Evolutionary conservation across 2,888 invertebrate species (phyloP).

Genomic region (Elmis aenea): DNA sequence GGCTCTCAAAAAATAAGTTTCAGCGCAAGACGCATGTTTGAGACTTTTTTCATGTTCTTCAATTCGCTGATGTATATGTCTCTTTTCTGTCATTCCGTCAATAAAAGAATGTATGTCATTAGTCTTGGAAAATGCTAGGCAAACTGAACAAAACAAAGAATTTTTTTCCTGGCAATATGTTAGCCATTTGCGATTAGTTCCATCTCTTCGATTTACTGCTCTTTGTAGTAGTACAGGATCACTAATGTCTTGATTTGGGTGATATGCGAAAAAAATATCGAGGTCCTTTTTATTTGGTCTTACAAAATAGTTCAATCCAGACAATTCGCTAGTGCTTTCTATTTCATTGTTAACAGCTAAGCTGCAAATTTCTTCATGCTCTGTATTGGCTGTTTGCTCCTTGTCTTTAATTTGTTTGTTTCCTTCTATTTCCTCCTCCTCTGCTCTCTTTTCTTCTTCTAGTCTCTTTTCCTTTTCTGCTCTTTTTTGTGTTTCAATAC

Average conservation of each 20-base stretch:
- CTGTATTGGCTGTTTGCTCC: too few species aligned
- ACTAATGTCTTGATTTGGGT: slow-evolving; percentile 3
- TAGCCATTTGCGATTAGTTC: slow-evolving; percentile 2
- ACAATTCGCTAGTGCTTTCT: too few species aligned
- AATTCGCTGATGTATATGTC: slow-evolving; percentile 3
- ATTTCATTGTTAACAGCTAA: too few species aligned
- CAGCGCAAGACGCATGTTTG: not conserved
- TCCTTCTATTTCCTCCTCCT: too few species aligned
- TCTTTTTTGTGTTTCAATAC: too few species aligned
- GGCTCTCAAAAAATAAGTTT: slow-evolving; percentile 4
- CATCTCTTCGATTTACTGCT: slow-evolving; percentile 1
- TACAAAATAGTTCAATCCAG: slow-evolving; percentile 3
- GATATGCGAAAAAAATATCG: slow-evolving; percentile 3
- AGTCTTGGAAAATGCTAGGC: not conserved
- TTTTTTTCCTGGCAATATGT: slow-evolving; percentile 2
- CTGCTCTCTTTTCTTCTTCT: too few species aligned
- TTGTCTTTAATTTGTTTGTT: too few species aligned
- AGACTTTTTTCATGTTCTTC: not conserved
- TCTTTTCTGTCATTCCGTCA: not conserved
- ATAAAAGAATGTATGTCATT: not conserved
- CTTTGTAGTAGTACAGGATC: slow-evolving; percentile 3
- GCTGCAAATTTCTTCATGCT: too few species aligned
- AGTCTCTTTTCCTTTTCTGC: too few species aligned
- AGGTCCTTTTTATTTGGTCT: slow-evolving; percentile 1
- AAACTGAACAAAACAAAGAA: slow-evolving; percentile 4